Evolutionary conservation across 2,113 vertebrate species (phyloP).

Genomic region (Onychostoma macrolepis): DNA sequence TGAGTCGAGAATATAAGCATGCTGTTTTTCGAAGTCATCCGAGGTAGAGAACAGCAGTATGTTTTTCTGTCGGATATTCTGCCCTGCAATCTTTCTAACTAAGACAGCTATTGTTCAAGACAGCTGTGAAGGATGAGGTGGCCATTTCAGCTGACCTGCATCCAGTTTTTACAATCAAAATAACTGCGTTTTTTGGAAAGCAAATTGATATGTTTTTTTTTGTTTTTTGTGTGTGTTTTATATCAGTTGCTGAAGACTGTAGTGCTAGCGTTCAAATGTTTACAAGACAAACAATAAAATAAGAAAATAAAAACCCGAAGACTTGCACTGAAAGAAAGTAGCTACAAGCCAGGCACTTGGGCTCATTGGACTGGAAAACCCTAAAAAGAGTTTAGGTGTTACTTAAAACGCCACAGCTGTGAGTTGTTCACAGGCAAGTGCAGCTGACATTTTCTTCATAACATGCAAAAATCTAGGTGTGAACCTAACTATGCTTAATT

Average conservation of each 20-base stretch:
- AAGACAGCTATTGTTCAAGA: constrained; percentile 31
- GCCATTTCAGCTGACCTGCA: not conserved
- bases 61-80: constrained; percentile 29
- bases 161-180: constrained; percentile 30
- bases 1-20: not conserved
- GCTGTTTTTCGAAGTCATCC: not conserved
- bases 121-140: constrained; percentile 19
- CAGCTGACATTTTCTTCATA: not conserved
- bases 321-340: not conserved
- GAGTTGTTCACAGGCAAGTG: not conserved
- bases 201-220: not conserved
- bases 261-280: not conserved
- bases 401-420: not conserved
- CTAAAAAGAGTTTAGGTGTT: too few relatives aligned
- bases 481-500: not conserved
- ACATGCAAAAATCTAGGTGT: not conserved
- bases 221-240: not conserved
- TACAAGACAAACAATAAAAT: not conserved
- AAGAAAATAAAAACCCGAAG: not conserved
- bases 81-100: constrained; percentile 31
- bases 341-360: not conserved
- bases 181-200: constrained; percentile 7
- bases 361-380: not conserved
- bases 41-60: constrained; percentile 21
- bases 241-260: not conserved